Percentiles rank a stretch among this genome's conserved stretches.
These are phyloP conservation scores for Phodopus roborovskii DNA, from an alignment of 2,113 vertebrate genomes.

Conservation along the genomic window DNA sequence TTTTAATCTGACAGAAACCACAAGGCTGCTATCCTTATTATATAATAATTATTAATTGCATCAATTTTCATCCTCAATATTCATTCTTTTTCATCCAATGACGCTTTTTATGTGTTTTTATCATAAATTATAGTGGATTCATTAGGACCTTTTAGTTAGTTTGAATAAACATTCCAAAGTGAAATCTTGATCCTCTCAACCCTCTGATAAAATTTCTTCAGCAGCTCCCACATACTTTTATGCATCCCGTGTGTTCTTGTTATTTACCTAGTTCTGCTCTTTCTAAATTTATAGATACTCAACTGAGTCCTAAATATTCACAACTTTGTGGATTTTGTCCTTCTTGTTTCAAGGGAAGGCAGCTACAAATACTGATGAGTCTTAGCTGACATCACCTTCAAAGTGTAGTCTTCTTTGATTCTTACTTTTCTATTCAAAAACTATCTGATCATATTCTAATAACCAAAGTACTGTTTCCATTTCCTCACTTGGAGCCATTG, in stretches of 20 bases:
- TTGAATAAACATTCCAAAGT: not conserved
- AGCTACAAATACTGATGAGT: not conserved
- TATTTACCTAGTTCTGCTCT: not conserved
- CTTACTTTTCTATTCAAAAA: conserved; percentile 21
- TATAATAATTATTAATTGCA: not conserved
- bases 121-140: not conserved
- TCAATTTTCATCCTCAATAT: not conserved
- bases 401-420: not conserved
- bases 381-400: not conserved
- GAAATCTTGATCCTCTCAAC: not conserved
- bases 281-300: not conserved
- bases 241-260: not conserved
- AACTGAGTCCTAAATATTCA: not conserved
- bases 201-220: not conserved
- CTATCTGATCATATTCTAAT: conserved; percentile 7
- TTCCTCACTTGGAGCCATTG: not conserved
- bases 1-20: conserved; percentile 20
- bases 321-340: not conserved
- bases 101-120: not conserved
- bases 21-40: not conserved
- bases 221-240: not conserved
- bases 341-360: not conserved
- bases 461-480: not conserved
- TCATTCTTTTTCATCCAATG: not conserved
- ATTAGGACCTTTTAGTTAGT: not conserved